These are phyloP conservation scores for Enteromius afrohamiltoni DNA, from an alignment of 2,797 vertebrate genomes.

Conservation along the genomic window DNA sequence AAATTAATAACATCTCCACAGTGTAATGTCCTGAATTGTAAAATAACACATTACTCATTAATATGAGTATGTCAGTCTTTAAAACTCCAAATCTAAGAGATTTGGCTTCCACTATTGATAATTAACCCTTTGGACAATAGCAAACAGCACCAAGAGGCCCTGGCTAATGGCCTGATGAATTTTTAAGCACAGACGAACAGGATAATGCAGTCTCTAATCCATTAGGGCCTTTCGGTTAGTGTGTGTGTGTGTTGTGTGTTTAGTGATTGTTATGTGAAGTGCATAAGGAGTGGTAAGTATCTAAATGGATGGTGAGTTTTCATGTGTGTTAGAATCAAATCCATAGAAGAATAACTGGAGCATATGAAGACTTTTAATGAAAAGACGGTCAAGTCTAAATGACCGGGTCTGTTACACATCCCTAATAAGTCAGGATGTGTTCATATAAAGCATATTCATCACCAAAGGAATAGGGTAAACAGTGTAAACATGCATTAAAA, in stretches of 20 bases:
- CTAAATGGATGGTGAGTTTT: conserved; percentile 21
- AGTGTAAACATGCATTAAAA: not conserved
- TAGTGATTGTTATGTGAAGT: conserved; percentile 32
- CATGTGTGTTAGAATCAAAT: not conserved
- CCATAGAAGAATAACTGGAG: conserved; percentile 1
- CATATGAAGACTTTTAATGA: conserved; percentile 22
- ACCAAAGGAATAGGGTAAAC: not conserved
- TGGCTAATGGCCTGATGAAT: conserved; percentile 87
- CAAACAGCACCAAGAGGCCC: conserved; percentile 52
- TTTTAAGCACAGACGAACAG: conserved; percentile 85
- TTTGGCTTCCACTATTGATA: conserved; percentile 69
- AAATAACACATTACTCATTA: conserved; percentile 46
- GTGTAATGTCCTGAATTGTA: conserved; percentile 21
- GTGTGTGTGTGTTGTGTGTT: conserved; percentile 52
- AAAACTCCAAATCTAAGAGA: conserved; percentile 33
- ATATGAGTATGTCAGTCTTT: conserved; percentile 67
- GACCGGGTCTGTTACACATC: not conserved
- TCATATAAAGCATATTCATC: not conserved
- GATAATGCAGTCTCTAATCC: conserved; percentile 83
- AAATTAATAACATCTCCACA: conserved; percentile 27
- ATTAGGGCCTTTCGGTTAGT: conserved; percentile 73
- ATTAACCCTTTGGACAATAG: conserved; percentile 80
- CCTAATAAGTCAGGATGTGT: not conserved
- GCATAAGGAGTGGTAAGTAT: conserved; percentile 41
- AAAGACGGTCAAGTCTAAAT: not conserved